A percentile compares a stretch with the other conserved stretches of the same genome.
Evolutionary conservation across 2,113 vertebrate species (phyloP).

Genomic region (Anarhynchus alexandrinus): DNA sequence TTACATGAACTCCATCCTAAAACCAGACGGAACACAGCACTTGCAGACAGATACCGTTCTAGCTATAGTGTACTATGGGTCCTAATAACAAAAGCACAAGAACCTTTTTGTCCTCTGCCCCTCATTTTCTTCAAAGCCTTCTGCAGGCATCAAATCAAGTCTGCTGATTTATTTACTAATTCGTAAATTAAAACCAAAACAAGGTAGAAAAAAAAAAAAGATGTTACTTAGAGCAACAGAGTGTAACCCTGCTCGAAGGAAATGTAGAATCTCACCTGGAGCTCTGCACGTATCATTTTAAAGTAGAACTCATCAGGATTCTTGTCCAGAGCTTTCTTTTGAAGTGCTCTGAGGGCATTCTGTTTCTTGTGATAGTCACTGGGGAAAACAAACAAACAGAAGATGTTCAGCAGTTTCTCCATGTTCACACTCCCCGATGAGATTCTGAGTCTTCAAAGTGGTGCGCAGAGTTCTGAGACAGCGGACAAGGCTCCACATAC

Average conservation of each 20-base stretch:
- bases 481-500: rapidly evolving
- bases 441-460: rapidly evolving
- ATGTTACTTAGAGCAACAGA: not conserved
- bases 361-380: constrained; percentile 94
- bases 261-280: constrained; percentile 72
- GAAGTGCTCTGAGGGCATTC: constrained; percentile 85
- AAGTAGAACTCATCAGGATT: constrained; percentile 98
- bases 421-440: rapidly evolving
- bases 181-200: not conserved
- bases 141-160: not conserved
- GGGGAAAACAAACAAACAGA: not conserved
- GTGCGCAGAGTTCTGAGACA: not conserved
- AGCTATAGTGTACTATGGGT: no score
- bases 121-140: not conserved
- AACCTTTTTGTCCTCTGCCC: not conserved
- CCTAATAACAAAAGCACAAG: not conserved
- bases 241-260: not conserved
- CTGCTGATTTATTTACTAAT: not conserved
- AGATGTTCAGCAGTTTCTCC: not conserved
- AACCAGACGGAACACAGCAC: not conserved
- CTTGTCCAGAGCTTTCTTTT: constrained; percentile 91
- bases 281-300: constrained; percentile 86
- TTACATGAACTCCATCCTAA: constrained; percentile 89
- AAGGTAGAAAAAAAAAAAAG: not conserved
- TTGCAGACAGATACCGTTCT: not conserved